Evolutionary conservation across 2,113 vertebrate genomes (phyloP).

Genomic region (Sakesphorus luctuosus): DNA sequence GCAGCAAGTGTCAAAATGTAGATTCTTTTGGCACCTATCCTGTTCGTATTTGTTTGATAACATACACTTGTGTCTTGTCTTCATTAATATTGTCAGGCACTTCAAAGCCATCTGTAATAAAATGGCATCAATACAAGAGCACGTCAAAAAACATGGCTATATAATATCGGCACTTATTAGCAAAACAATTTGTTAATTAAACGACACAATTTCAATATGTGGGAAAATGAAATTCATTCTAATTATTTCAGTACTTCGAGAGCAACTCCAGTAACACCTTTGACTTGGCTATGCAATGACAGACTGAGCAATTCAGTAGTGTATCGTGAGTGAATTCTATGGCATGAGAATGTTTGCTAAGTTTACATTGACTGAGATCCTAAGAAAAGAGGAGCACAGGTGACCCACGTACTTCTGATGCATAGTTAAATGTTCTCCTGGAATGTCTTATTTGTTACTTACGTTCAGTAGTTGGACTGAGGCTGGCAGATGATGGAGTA

Average conservation of each 20-base stretch:
- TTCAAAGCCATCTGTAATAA: neutral
- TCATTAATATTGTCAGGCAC: neutral
- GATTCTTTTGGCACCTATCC: neutral
- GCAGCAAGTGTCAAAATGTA: neutral
- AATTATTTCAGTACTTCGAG: neutral
- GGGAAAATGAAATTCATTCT: neutral
- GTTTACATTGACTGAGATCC: neutral
- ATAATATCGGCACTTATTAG: neutral
- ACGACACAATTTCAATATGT: neutral
- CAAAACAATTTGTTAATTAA: neutral
- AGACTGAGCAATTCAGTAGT: neutral
- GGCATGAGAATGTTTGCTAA: neutral
- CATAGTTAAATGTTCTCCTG: neutral
- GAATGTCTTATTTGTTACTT: neutral
- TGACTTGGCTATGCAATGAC: neutral
- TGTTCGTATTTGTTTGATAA: neutral
- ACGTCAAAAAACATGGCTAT: neutral
- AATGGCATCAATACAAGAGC: neutral
- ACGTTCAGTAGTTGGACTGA: neutral
- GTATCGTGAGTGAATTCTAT: rapidly evolving
- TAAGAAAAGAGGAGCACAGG: neutral
- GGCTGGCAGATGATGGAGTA: neutral
- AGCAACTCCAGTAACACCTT: neutral
- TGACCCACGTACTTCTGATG: neutral
- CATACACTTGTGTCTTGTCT: neutral